Conservation (phyloP, 2,888 invertebrate genomes). For the Blastobasis lacticolella region DNA sequence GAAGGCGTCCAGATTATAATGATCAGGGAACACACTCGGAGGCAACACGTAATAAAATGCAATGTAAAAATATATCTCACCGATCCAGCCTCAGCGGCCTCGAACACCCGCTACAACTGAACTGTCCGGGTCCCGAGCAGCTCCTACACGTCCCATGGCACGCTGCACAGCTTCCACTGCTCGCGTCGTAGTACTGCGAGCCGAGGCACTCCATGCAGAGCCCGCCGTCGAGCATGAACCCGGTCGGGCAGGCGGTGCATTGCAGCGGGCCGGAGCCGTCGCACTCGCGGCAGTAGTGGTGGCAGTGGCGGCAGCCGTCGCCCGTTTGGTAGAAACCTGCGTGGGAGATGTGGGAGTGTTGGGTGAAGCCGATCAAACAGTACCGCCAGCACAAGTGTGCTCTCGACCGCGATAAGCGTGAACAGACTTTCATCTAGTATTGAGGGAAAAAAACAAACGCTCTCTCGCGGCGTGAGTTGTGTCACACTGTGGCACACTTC, state of each 20-base stretch:
- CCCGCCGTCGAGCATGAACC: conserved; percentile 82
- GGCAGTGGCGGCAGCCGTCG: conserved; percentile 90
- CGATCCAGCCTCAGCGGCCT: conserved; percentile 78
- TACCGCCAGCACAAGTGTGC: too few species aligned
- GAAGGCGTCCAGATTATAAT: too few species aligned
- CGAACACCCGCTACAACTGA: conserved; percentile 79
- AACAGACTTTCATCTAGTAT: too few species aligned
- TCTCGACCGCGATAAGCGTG: too few species aligned
- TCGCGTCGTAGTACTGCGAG: conserved; percentile 81
- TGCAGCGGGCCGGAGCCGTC: conserved; percentile 84
- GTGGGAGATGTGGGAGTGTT: not conserved
- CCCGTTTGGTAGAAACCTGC: conserved; percentile 84
- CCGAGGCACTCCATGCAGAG: conserved; percentile 84
- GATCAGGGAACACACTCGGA: too few species aligned
- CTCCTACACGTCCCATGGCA: conserved; percentile 78
- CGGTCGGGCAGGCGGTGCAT: conserved; percentile 82
- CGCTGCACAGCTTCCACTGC: conserved; percentile 78
- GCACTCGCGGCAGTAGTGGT: conserved; percentile 91
- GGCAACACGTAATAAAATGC: too few species aligned
- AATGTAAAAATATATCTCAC: conserved; percentile 25
- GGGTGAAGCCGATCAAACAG: too few species aligned
- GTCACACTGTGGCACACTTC: too few species aligned
- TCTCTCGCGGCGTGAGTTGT: too few species aligned
- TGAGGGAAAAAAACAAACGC: too few species aligned
- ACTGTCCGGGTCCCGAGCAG: conserved; percentile 80